These are phyloP conservation scores for Brachionus plicatilis DNA, from an alignment of 1,140 invertebrate species.

Conservation along the genomic window DNA sequence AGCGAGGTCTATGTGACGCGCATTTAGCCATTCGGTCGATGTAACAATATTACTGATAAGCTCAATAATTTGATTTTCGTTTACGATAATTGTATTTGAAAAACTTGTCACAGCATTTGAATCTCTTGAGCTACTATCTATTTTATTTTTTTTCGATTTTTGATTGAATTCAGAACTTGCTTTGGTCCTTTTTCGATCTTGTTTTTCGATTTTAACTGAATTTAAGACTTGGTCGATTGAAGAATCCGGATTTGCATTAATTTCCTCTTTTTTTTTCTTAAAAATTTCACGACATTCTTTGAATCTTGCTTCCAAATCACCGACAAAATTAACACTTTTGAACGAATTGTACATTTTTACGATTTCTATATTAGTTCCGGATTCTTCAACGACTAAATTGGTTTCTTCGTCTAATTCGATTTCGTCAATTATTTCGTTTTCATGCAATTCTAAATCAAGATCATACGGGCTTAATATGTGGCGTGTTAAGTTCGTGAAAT, in stretches of 20 bases:
- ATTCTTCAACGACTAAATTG: too few relatives aligned
- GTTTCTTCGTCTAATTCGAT: too few relatives aligned
- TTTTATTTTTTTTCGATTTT: not conserved
- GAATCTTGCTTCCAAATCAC: too few relatives aligned
- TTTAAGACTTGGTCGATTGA: not conserved
- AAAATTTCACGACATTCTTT: too few relatives aligned
- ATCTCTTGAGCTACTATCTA: not conserved
- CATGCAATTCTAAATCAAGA: too few relatives aligned
- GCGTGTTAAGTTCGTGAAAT: not conserved
- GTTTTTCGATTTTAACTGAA: not conserved
- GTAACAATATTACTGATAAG: not conserved
- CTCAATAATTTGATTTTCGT: not conserved
- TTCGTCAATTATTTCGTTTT: too few relatives aligned
- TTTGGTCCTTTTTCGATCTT: not conserved
- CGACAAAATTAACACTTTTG: too few relatives aligned
- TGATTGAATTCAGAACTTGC: not conserved
- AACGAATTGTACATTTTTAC: too few relatives aligned
- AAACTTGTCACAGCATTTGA: not conserved
- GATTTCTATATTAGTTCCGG: too few relatives aligned
- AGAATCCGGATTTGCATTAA: not conserved
- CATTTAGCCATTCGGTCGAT: too few relatives aligned
- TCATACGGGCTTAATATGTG: not conserved
- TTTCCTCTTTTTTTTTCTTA: too few relatives aligned
- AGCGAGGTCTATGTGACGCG: too few relatives aligned
- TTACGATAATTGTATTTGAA: not conserved